Conservation (phyloP, 2,888 invertebrate species). For the Lasioglossum zephyrum region DNA sequence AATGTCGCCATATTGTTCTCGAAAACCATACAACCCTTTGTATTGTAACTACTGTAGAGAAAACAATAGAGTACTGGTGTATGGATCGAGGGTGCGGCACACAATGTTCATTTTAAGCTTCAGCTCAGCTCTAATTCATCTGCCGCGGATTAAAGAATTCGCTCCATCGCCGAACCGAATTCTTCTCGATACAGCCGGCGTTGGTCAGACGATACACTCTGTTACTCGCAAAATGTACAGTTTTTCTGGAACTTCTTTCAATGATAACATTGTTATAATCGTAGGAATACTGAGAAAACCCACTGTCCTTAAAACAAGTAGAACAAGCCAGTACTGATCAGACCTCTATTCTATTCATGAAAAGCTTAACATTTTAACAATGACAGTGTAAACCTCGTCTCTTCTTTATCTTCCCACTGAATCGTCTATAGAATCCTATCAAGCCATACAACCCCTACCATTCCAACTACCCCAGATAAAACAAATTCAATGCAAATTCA, state of each 20-base stretch:
- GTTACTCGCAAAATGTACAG: neutral
- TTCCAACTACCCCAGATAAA: neutral
- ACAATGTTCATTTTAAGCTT: neutral
- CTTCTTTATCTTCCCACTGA: neutral
- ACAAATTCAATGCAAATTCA: neutral
- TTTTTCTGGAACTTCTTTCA: neutral
- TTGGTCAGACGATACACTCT: neutral
- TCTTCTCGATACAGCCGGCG: neutral
- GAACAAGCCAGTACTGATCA: neutral
- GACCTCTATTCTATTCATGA: neutral
- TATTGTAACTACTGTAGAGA: neutral
- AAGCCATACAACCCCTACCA: neutral
- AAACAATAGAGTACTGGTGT: neutral
- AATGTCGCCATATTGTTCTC: neutral
- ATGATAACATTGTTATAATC: neutral
- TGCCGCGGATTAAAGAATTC: neutral
- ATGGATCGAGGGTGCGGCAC: too few relatives aligned
- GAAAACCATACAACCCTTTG: neutral
- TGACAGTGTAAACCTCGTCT: neutral
- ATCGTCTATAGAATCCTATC: neutral
- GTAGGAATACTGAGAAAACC: neutral
- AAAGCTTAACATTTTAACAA: neutral
- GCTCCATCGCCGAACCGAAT: neutral
- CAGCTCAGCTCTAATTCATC: constrained; percentile 6
- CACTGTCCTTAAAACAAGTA: neutral